Base-by-base conservation (phyloP, 2,797 vertebrate species). In the Anabas testudineus region DNA sequence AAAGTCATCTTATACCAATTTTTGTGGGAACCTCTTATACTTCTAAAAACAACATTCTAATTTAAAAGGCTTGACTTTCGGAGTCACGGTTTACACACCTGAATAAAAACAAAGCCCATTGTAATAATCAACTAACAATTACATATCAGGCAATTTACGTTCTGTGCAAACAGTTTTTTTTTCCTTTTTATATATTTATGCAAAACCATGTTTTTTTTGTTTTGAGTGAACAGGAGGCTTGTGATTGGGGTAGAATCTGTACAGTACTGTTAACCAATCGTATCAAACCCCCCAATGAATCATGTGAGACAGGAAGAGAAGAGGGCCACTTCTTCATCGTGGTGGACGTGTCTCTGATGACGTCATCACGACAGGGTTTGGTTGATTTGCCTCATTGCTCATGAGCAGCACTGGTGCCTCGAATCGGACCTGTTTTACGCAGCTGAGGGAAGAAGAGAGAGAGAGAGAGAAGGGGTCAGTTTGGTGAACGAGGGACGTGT, bases 401-500 rank as follows among this genome's bases (percentile, higher is more conserved):
- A 59, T 94, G 90, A 88, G 94, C 94, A 87, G 94, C 94, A 90
- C 94, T 95, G 88, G 89, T 95, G 91, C 94, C 94, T 92, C 94
- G 93, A 89, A 94, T 90, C 85, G 91, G 91, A 93, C 94, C 94
- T 73, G 82, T 91, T 81, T 89, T 91, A 91, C 94, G 94, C 84
- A 94, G 93, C 94, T 94, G 83, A 5, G 32, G 18, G 56, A 42
- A 1, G 7, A 42, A 52, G 30, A 30, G 7, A 30, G 60, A 45
- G 10, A 15, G 15, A 62, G 19, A 26, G 4, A 58, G 16, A 46
- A 1, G 19, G 1, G 19, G 21, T 52, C 9, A 74, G 24, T 43
- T 42, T 34, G 21, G 22, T 36, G 34, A 13, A 12, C 12, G 34
- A 36, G 34, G 34, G 34, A 36, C 2, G 5, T 48, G 49, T 15